Conservation (phyloP, 2,888 invertebrate genomes). For the Drosophila tanythrix region DNA sequence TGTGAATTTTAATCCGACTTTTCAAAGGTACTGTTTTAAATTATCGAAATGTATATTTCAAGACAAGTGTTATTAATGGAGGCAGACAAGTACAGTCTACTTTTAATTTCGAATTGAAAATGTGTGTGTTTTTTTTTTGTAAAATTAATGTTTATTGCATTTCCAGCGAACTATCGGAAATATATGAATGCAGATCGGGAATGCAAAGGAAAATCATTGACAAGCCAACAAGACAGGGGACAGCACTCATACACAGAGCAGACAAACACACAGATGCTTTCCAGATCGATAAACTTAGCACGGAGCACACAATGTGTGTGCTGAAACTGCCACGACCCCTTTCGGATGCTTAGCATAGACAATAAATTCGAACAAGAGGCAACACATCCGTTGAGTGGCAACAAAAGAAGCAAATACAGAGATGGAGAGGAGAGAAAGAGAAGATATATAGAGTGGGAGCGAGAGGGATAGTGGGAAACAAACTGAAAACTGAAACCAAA, state of each 20-base stretch:
- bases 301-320: slow-evolving; percentile 52
- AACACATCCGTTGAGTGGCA: slow-evolving; percentile 69
- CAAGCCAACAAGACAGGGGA: neutral
- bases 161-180: neutral
- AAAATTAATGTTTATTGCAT: neutral
- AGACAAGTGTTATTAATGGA: neutral
- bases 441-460: slow-evolving; percentile 2
- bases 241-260: slow-evolving; percentile 14
- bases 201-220: slow-evolving; percentile 20
- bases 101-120: neutral
- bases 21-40: too few species aligned
- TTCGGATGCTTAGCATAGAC: slow-evolving; percentile 49
- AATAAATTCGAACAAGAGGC: slow-evolving; percentile 72
- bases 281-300: slow-evolving; percentile 69
- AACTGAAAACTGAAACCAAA: slow-evolving; percentile 55
- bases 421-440: neutral
- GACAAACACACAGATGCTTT: slow-evolving; percentile 48
- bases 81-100: neutral
- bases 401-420: slow-evolving; percentile 52
- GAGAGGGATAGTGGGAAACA: slow-evolving; percentile 13
- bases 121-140: neutral
- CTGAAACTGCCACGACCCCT: slow-evolving; percentile 33
- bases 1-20: neutral
- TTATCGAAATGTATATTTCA: neutral
- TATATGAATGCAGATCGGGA: neutral